Conservation (phyloP, 2,888 invertebrate species). For the Dynastes tityus region DNA sequence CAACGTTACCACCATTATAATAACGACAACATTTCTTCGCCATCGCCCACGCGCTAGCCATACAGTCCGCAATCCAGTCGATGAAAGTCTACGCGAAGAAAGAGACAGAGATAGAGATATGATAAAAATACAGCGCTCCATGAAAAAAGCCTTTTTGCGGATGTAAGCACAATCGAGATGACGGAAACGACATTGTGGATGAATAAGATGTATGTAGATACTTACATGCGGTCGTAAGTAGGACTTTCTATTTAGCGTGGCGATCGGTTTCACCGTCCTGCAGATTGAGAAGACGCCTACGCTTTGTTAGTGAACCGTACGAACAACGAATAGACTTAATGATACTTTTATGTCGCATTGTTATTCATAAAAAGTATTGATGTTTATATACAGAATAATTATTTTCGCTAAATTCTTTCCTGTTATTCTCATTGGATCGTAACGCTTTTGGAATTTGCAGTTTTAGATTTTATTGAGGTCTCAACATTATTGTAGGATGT, state of each 20-base stretch:
- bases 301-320: too few relatives aligned
- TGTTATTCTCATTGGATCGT: background rate
- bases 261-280: slow-evolving; percentile 16
- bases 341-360: too few relatives aligned
- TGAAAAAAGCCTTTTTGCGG: slow-evolving; percentile 4
- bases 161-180: slow-evolving; percentile 1
- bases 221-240: background rate
- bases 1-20: slow-evolving; percentile 11
- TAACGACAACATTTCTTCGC: slow-evolving; percentile 12
- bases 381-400: background rate
- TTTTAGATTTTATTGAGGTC: too few relatives aligned
- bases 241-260: slow-evolving; percentile 23
- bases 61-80: too few relatives aligned
- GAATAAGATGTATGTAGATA: slow-evolving; percentile 19
- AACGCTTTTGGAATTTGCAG: too few relatives aligned
- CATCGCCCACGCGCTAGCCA: too few relatives aligned
- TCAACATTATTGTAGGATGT: too few relatives aligned
- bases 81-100: too few relatives aligned
- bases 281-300: too few relatives aligned
- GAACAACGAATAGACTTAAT: too few relatives aligned
- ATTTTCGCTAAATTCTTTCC: background rate
- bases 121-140: too few relatives aligned
- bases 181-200: slow-evolving; percentile 19
- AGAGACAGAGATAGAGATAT: too few relatives aligned
- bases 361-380: background rate